phyloP scores from a whole-genome alignment of 2,797 vertebrate genomes.

The Uromys caudimaculatus region DNA sequence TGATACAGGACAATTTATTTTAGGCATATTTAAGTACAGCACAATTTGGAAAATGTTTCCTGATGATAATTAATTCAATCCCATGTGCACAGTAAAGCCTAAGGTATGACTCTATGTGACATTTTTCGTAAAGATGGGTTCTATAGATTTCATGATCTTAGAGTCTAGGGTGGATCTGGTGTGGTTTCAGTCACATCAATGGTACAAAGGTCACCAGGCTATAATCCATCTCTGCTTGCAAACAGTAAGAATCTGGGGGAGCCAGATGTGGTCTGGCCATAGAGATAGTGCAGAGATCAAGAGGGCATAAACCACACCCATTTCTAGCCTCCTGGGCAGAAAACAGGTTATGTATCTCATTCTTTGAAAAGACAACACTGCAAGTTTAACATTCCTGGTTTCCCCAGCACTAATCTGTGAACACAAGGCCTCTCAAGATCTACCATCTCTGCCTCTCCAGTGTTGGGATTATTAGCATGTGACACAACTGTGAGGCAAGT shows the following conservation, averaged over 20 bases:
- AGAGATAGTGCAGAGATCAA: neutral
- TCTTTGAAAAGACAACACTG: neutral
- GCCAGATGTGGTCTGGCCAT: neutral
- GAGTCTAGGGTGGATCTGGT: no score
- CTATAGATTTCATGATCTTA: neutral
- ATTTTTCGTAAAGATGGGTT: neutral
- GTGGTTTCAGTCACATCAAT: neutral
- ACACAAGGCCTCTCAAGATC: neutral
- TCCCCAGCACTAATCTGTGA: neutral
- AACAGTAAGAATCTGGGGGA: neutral
- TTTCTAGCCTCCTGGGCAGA: neutral
- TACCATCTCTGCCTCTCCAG: neutral
- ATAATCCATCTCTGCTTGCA: neutral
- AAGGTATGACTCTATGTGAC: neutral
- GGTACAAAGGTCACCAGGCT: neutral
- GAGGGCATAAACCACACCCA: neutral
- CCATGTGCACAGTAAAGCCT: neutral
- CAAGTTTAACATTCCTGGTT: neutral
- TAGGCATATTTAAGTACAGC: neutral
- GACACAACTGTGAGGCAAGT: neutral
- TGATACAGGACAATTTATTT: neutral
- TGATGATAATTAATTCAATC: neutral
- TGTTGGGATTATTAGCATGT: fast-evolving
- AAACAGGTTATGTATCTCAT: neutral
- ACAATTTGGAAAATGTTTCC: neutral